phyloP scores from a whole-genome alignment of 2,888 invertebrate species.

The Zeuzera pyrina region DNA sequence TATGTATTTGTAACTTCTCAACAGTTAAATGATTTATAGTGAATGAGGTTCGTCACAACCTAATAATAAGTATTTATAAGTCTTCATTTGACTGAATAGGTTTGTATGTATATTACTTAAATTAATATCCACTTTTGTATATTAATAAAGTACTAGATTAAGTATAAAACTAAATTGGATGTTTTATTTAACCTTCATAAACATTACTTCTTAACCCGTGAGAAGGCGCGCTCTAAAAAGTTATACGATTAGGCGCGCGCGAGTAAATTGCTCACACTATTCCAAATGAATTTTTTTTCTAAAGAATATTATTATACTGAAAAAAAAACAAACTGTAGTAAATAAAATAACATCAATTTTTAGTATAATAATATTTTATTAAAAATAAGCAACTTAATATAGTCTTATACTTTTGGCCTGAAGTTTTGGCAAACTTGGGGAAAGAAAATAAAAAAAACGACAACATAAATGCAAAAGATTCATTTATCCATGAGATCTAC shows the following conservation, averaged over 20 bases:
- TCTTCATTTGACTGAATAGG: slow-evolving; percentile 57
- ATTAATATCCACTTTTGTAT: slow-evolving; percentile 47
- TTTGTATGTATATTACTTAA: slow-evolving; percentile 49
- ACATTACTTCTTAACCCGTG: no score
- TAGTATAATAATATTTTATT: slow-evolving; percentile 1
- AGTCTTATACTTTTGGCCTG: background rate
- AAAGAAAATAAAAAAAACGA: background rate
- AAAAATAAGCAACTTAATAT: slow-evolving; percentile 1
- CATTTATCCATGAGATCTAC: background rate
- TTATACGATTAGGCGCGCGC: background rate
- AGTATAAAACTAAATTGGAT: slow-evolving; percentile 22
- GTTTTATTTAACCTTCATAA: slow-evolving; percentile 3
- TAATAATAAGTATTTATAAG: slow-evolving; percentile 48
- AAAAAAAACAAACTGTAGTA: slow-evolving; percentile 1
- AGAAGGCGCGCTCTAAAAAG: background rate
- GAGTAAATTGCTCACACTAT: no score
- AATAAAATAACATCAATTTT: background rate
- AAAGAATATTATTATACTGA: slow-evolving; percentile 1
- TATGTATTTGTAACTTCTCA: slow-evolving; percentile 23
- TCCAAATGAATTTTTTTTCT: background rate
- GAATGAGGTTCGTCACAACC: slow-evolving; percentile 29
- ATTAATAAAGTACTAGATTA: slow-evolving; percentile 52
- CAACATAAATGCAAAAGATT: slow-evolving; percentile 1
- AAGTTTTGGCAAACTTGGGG: background rate
- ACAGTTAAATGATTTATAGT: slow-evolving; percentile 36